Evolutionary conservation across 2,797 vertebrate species (phyloP).

Genomic region (Microhierax caerulescens): DNA sequence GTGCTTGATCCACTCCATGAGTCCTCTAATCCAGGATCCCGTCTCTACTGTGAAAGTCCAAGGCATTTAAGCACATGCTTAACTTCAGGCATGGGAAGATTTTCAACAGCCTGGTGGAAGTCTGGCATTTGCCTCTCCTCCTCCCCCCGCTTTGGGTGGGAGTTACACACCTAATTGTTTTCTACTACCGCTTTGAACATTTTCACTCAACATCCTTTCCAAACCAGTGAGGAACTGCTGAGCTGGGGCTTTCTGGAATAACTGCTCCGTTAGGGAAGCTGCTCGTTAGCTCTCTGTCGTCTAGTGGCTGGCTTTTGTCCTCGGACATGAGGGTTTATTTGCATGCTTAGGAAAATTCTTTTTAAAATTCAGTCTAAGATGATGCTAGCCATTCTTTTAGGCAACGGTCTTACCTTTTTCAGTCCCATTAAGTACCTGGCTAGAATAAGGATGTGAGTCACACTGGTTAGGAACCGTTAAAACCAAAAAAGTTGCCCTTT

Average conservation of each 20-base stretch:
- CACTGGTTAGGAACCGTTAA: not conserved
- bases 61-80: slow-evolving; percentile 41
- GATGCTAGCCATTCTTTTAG: not conserved
- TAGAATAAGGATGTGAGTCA: not conserved
- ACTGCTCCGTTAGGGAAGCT: not conserved
- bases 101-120: slow-evolving; percentile 39
- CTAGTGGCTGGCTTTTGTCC: not conserved
- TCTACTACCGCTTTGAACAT: slow-evolving; percentile 37
- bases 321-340: not conserved
- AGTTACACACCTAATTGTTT: slow-evolving; percentile 49
- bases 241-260: slow-evolving; percentile 14
- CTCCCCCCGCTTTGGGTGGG: not conserved
- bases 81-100: slow-evolving; percentile 46
- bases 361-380: not conserved
- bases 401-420: not conserved
- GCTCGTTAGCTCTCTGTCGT: not conserved
- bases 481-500: not conserved
- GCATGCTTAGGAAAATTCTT: not conserved
- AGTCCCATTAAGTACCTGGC: not conserved
- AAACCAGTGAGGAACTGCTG: not conserved
- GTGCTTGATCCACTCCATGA: slow-evolving; percentile 43
- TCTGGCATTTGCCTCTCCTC: slow-evolving; percentile 6
- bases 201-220: slow-evolving; percentile 28
- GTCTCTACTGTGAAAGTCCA: not conserved
- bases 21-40: not conserved